phyloP scores from a whole-genome alignment of 2,113 vertebrate species.

The Eurystomus gularis region DNA sequence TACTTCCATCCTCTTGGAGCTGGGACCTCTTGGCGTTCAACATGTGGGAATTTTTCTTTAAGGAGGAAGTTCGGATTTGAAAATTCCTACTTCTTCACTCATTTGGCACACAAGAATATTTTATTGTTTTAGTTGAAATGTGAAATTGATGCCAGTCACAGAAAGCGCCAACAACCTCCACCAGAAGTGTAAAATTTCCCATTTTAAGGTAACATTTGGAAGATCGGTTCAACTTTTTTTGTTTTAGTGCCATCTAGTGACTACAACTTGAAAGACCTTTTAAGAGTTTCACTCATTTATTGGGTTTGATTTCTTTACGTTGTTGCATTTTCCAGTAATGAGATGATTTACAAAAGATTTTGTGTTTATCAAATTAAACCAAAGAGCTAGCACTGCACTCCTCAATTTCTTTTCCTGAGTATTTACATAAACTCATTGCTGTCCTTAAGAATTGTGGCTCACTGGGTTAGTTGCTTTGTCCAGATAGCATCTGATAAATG shows the following conservation, averaged over 20 bases:
- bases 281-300: neutral
- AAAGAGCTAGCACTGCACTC: neutral
- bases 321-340: neutral
- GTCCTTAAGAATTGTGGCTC: neutral
- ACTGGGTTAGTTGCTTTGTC: neutral
- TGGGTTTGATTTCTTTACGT: neutral
- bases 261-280: neutral
- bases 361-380: neutral
- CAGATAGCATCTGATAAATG: neutral
- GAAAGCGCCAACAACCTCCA: neutral
- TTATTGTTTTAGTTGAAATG: neutral
- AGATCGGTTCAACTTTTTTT: neutral
- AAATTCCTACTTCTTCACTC: neutral
- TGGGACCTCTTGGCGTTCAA: neutral
- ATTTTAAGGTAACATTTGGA: neutral
- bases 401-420: neutral
- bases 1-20: neutral
- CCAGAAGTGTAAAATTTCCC: neutral
- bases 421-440: neutral
- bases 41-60: neutral
- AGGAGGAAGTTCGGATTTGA: neutral
- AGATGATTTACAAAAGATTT: neutral
- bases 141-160: neutral
- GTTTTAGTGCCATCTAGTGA: conserved; percentile 72
- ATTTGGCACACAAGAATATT: neutral